Conservation (phyloP, 1,140 invertebrate genomes). For the Tetramorium simillimum region DNA sequence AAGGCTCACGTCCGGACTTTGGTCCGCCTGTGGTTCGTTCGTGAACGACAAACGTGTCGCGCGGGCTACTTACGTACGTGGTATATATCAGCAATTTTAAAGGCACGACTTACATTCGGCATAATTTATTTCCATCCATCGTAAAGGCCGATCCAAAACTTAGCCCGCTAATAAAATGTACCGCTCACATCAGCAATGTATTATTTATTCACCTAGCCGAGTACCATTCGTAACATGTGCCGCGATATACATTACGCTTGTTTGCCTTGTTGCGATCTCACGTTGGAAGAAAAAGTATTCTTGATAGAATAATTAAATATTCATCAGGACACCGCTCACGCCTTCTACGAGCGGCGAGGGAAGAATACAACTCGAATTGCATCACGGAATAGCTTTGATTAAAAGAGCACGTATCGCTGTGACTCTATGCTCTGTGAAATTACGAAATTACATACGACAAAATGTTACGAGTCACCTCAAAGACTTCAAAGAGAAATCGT, state of each 20-base stretch:
- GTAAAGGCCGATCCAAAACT: background rate
- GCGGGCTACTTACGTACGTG: background rate
- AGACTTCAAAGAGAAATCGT: background rate
- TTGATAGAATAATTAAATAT: slow-evolving; percentile 45
- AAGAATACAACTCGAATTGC: slow-evolving; percentile 2
- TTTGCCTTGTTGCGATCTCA: background rate
- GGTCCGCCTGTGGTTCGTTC: background rate
- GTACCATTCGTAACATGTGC: background rate
- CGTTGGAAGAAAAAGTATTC: background rate
- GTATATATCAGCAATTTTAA: slow-evolving; percentile 2
- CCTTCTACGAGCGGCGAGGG: background rate
- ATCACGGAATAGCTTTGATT: background rate
- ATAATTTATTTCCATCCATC: background rate
- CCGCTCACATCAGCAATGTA: background rate
- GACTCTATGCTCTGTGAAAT: background rate
- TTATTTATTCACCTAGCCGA: slow-evolving; percentile 16
- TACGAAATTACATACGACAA: background rate
- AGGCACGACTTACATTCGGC: background rate
- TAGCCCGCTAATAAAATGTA: background rate
- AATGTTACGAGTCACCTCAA: background rate
- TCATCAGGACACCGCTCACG: background rate
- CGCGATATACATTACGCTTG: background rate
- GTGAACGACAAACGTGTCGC: slow-evolving; percentile 6
- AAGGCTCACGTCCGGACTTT: slow-evolving; percentile 29
- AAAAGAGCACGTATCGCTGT: background rate